phyloP scores from a whole-genome alignment of 2,888 invertebrate genomes.

The Microdon myrmicae region DNA sequence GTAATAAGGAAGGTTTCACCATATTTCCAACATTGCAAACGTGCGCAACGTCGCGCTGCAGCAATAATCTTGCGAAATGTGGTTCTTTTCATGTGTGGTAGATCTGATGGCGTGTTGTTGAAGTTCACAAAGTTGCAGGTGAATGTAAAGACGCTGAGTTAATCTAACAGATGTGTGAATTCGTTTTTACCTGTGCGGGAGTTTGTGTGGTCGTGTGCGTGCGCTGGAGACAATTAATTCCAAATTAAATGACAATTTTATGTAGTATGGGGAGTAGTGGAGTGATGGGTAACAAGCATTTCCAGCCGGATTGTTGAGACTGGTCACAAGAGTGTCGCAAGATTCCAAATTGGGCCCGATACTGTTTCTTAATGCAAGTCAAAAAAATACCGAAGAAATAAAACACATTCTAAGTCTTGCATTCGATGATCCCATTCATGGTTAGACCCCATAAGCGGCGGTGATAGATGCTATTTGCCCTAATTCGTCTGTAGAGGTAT shows the following conservation, averaged over 20 bases:
- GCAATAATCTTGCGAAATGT: constrained; percentile 35
- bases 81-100: constrained; percentile 41
- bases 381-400: too few relatives aligned
- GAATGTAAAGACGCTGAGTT: too few relatives aligned
- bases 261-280: neutral
- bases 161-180: too few relatives aligned
- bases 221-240: constrained; percentile 12
- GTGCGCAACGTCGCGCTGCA: constrained; percentile 14
- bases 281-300: constrained; percentile 32
- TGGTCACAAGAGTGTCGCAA: constrained; percentile 30
- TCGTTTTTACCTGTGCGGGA: constrained; percentile 16
- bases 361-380: constrained; percentile 40
- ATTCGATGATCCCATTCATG: too few relatives aligned
- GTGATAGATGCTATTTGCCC: too few relatives aligned
- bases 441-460: too few relatives aligned
- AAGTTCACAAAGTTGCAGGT: too few relatives aligned
- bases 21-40: constrained; percentile 14
- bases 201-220: constrained; percentile 4
- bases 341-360: constrained; percentile 49
- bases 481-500: too few relatives aligned
- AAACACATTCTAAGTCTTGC: too few relatives aligned
- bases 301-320: constrained; percentile 27
- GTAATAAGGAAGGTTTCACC: constrained; percentile 24
- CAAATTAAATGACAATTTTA: constrained; percentile 36
- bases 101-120: constrained; percentile 21